These are phyloP conservation scores for Heterotilapia buettikoferi DNA, from an alignment of 2,113 vertebrate species.

Conservation along the genomic window DNA sequence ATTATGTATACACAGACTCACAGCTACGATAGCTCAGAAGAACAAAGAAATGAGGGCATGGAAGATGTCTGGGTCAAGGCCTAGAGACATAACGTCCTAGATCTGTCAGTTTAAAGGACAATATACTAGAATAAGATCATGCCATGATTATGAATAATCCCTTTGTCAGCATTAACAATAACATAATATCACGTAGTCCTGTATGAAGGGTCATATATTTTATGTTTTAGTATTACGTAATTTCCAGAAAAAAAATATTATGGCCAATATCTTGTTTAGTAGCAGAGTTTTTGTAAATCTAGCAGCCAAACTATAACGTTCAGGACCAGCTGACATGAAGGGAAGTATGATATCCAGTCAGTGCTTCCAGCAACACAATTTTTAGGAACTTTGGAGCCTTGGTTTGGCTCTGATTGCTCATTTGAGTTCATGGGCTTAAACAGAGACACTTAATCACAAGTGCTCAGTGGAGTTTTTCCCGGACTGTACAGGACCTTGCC, in stretches of 20 bases:
- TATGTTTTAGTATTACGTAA: background rate
- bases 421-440: constrained; percentile 67
- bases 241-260: background rate
- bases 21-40: background rate
- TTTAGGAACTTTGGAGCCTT: constrained; percentile 42
- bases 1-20: background rate
- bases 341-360: constrained; percentile 23
- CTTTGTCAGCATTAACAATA: background rate
- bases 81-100: constrained; percentile 32
- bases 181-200: background rate
- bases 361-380: constrained; percentile 45
- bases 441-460: constrained; percentile 68
- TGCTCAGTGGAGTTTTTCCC: constrained; percentile 43
- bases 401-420: constrained; percentile 56
- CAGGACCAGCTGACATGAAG: constrained; percentile 7
- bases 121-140: background rate
- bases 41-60: constrained; percentile 19
- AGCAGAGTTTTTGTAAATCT: background rate
- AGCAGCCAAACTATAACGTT: background rate
- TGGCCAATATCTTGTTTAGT: background rate
- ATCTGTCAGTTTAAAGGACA: constrained; percentile 22
- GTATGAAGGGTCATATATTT: background rate
- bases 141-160: background rate
- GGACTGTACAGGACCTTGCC: constrained; percentile 45
- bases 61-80: constrained; percentile 26